Evolutionary conservation across 2,888 invertebrate species (phyloP).

Genomic region (Andrena bucephala): DNA sequence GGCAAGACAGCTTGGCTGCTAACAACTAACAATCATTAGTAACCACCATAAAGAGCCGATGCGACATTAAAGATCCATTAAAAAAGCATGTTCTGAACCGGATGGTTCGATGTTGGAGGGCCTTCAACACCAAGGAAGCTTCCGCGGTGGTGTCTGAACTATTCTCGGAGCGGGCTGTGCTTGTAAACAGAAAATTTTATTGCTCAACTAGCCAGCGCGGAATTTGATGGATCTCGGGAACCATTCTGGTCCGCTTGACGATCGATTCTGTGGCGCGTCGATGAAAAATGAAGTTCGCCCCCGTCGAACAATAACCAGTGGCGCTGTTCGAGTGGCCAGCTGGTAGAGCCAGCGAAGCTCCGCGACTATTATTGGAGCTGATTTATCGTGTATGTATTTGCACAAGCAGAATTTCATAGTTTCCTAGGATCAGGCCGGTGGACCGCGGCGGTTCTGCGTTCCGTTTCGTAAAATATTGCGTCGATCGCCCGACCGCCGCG

Average conservation of each 20-base stretch:
- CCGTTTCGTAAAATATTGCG: slow-evolving; percentile 36
- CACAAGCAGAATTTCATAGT: slow-evolving; percentile 68
- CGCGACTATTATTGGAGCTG: slow-evolving; percentile 74
- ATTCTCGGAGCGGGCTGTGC: slow-evolving; percentile 46
- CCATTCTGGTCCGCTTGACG: slow-evolving; percentile 49
- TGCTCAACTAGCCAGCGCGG: slow-evolving; percentile 45
- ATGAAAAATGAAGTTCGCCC: slow-evolving; percentile 56
- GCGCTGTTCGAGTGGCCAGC: slow-evolving; percentile 50
- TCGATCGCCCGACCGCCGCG: neutral
- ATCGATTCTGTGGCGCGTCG: slow-evolving; percentile 49
- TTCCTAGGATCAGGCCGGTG: slow-evolving; percentile 56
- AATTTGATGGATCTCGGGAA: slow-evolving; percentile 59
- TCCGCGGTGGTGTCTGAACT: slow-evolving; percentile 24
- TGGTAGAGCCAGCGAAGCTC: slow-evolving; percentile 41
- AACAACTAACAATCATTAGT: no score
- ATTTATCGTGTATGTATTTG: slow-evolving; percentile 73
- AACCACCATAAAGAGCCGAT: neutral
- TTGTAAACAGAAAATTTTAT: slow-evolving; percentile 57
- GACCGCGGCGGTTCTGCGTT: slow-evolving; percentile 38
- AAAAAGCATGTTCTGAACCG: neutral
- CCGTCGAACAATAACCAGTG: slow-evolving; percentile 61
- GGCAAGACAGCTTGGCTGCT: no score
- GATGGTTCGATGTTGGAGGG: slow-evolving; percentile 2
- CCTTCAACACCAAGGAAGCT: slow-evolving; percentile 1
- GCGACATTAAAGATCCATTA: neutral